Conservation (phyloP, 2,888 invertebrate genomes). For the Pogonocherus hispidulus region DNA sequence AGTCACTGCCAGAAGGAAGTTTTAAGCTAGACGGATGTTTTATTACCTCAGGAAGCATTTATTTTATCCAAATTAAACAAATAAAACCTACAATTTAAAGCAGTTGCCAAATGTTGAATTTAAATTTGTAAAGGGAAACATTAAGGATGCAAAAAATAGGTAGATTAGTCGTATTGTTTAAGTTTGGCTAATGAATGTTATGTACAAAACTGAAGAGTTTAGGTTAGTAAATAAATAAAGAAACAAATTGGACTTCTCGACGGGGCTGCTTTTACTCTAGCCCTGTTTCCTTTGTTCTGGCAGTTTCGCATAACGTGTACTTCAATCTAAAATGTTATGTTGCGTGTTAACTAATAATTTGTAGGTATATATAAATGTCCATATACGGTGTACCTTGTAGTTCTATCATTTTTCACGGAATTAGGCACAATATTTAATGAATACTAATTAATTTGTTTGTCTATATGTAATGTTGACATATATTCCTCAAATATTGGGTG, state of each 20-base stretch:
- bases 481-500: no score
- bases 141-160: not conserved
- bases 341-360: not conserved
- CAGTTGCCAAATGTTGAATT: constrained; percentile 7
- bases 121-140: not conserved
- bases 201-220: not conserved
- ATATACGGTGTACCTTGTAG: no score
- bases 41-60: constrained; percentile 33
- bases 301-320: not conserved
- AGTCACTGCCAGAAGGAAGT: constrained; percentile 42
- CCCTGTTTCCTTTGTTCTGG: not conserved
- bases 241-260: not conserved
- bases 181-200: constrained; percentile 2
- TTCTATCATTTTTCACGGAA: no score
- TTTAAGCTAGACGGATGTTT: constrained; percentile 40
- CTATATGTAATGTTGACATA: no score
- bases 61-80: constrained; percentile 18
- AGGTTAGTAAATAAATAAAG: not conserved
- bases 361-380: not conserved
- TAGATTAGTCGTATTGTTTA: constrained; percentile 4
- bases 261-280: not conserved
- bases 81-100: not conserved
- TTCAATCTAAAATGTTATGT: not conserved
- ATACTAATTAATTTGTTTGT: no score
- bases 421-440: no score